Conservation (phyloP, 2,113 vertebrate genomes). For the Alosa alosa region DNA sequence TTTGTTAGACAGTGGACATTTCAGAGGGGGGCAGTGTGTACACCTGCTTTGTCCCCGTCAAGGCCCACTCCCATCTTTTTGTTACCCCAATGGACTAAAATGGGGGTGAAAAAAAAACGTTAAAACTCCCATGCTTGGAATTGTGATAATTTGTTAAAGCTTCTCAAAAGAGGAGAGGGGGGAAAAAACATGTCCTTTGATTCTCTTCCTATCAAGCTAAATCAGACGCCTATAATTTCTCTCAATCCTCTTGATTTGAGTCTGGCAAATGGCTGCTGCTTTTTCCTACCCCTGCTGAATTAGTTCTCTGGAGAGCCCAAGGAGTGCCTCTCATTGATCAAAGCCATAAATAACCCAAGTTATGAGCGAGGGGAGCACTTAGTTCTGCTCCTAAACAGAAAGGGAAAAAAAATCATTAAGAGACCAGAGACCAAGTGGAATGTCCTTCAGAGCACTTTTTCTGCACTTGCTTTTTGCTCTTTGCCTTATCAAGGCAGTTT, state of each 20-base stretch:
- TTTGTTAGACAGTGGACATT: slow-evolving; percentile 42
- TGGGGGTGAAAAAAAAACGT: slow-evolving; percentile 26
- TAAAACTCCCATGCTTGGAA: background rate
- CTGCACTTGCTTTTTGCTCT: background rate
- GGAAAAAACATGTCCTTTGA: slow-evolving; percentile 9
- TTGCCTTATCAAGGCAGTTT: background rate
- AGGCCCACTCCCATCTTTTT: slow-evolving; percentile 19
- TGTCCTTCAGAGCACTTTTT: background rate
- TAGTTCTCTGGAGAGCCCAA: slow-evolving; percentile 31
- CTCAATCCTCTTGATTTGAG: slow-evolving; percentile 43
- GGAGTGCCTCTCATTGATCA: slow-evolving; percentile 43
- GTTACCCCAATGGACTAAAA: slow-evolving; percentile 18
- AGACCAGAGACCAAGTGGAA: slow-evolving; percentile 5
- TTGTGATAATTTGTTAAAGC: slow-evolving; percentile 19
- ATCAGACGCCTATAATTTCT: slow-evolving; percentile 31
- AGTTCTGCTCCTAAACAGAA: background rate
- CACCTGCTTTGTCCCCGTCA: slow-evolving; percentile 51
- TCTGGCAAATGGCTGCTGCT: slow-evolving; percentile 41
- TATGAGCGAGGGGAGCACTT: background rate
- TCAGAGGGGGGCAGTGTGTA: slow-evolving; percentile 33
- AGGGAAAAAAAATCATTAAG: background rate
- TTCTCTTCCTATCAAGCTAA: slow-evolving; percentile 20
- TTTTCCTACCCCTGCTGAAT: slow-evolving; percentile 39
- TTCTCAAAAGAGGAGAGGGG: slow-evolving; percentile 3
- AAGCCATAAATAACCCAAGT: slow-evolving; percentile 47